Conservation (phyloP, 2,797 vertebrate genomes). For the Lophius americanus region DNA sequence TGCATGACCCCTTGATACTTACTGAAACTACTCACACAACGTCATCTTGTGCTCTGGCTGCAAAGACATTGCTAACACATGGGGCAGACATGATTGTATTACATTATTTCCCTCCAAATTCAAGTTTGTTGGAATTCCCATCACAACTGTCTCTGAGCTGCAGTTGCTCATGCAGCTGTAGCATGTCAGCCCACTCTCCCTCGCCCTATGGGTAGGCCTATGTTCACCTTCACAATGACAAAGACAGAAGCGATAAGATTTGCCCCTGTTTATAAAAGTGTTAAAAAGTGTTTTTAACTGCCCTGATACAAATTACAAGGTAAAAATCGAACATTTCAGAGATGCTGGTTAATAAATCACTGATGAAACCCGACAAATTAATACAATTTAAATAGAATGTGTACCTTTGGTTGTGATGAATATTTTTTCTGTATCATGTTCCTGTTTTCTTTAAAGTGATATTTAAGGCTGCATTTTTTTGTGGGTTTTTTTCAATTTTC, state of each 20-base stretch:
- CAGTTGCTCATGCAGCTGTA: constrained; percentile 50
- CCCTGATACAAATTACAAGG: neutral
- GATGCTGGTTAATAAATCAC: neutral
- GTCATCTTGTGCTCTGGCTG: neutral
- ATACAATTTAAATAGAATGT: neutral
- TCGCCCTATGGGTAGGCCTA: neutral
- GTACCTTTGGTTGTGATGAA: neutral
- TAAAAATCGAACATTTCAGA: neutral
- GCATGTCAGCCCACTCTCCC: neutral
- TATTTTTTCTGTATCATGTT: neutral
- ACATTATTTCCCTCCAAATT: constrained; percentile 50
- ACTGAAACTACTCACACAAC: neutral
- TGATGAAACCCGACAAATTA: neutral
- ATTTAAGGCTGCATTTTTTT: neutral
- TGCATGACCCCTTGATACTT: constrained; percentile 1
- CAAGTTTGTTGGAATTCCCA: constrained; percentile 25
- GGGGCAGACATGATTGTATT: constrained; percentile 11
- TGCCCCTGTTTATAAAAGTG: neutral
- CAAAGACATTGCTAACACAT: constrained; percentile 2
- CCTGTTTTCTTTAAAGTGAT: neutral
- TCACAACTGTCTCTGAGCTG: constrained; percentile 36
- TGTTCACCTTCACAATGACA: neutral
- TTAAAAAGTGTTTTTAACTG: neutral
- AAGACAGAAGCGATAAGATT: neutral
- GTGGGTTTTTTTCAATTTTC: neutral